phyloP scores from a whole-genome alignment of 2,888 invertebrate species.

The Coelopa pilipes region DNA sequence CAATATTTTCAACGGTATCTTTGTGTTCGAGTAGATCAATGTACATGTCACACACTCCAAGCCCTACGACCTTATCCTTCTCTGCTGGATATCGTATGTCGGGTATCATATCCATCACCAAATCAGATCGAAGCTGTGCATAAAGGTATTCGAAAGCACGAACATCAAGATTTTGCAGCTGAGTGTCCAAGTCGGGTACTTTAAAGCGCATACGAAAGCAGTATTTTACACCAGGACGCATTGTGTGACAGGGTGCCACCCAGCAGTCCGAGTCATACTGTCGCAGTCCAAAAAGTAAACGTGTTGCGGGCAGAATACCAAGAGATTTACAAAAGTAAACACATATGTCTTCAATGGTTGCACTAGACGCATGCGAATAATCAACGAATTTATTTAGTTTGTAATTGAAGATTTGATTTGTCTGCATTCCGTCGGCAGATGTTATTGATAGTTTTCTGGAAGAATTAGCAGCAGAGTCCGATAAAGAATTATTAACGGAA shows the following conservation, averaged over 20 bases:
- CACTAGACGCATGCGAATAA: conserved; percentile 46
- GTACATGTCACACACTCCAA: conserved; percentile 89
- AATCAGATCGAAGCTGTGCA: conserved; percentile 84
- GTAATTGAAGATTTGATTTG: conserved; percentile 58
- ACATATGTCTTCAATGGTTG: conserved; percentile 76
- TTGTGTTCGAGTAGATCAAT: conserved; percentile 83
- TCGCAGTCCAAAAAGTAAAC: conserved; percentile 82
- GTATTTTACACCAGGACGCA: conserved; percentile 70
- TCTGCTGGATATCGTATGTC: conserved; percentile 83
- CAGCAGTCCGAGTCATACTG: conserved; percentile 73
- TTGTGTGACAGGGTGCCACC: conserved; percentile 74
- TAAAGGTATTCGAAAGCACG: conserved; percentile 87
- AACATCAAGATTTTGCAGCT: conserved; percentile 70
- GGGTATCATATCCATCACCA: conserved; percentile 80
- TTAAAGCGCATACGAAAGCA: conserved; percentile 86
- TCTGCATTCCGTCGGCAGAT: conserved; percentile 45
- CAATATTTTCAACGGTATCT: conserved; percentile 74
- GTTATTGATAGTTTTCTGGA: background rate
- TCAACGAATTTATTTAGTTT: conserved; percentile 52
- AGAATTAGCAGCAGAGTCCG: conserved; percentile 4
- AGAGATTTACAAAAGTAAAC: conserved; percentile 76
- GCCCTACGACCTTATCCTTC: conserved; percentile 81
- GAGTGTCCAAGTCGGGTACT: conserved; percentile 66
- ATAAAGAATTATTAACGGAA: background rate
- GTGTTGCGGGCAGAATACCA: conserved; percentile 79